These are phyloP conservation scores for Turdus rufiventris DNA, from an alignment of 2,113 vertebrate genomes.

Conservation along the genomic window DNA sequence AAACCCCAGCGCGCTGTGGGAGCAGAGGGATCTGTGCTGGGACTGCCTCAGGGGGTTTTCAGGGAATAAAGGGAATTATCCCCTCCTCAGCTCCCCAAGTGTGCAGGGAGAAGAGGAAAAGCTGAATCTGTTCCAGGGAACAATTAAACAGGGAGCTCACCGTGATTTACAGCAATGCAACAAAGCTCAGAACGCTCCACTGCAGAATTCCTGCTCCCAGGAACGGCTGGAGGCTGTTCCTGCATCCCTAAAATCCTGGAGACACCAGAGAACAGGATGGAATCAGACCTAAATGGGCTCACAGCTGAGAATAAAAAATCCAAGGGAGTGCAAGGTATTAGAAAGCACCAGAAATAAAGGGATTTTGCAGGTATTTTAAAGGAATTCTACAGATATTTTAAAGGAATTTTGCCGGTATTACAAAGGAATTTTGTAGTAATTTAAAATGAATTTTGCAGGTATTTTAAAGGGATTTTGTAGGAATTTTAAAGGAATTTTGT, in stretches of 20 bases:
- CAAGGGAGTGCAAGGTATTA: background rate
- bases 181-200: accelerated
- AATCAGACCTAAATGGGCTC: no score
- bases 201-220: background rate
- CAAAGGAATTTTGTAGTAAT: background rate
- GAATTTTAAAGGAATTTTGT: background rate
- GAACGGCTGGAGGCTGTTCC: background rate
- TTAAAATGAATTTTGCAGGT: no score
- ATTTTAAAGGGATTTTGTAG: background rate
- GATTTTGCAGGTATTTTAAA: background rate
- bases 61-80: background rate
- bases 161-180: background rate
- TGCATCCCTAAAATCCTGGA: background rate
- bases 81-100: background rate
- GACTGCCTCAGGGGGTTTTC: accelerated
- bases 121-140: background rate
- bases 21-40: background rate
- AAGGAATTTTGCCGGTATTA: background rate
- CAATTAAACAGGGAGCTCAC: background rate
- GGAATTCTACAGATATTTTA: background rate
- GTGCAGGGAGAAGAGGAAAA: background rate
- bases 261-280: background rate
- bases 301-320: background rate
- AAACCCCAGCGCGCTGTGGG: accelerated
- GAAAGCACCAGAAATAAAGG: background rate